Percentiles rank a stretch among this genome's conserved stretches.
Conservation (phyloP, 2,113 vertebrate genomes). For the Apaloderma vittatum region DNA sequence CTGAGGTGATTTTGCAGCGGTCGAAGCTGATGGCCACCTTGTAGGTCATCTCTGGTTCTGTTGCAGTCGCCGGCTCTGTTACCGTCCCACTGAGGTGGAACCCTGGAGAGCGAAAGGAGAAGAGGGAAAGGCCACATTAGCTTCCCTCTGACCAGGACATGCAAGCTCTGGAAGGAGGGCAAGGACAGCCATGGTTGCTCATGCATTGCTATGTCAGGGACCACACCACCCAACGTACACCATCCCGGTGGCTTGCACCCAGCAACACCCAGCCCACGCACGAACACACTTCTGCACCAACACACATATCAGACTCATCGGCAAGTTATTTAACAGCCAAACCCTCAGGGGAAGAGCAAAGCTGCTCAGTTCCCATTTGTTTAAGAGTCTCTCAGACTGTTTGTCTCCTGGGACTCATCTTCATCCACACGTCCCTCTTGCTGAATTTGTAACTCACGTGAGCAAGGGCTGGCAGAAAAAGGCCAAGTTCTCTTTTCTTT, state of each 20-base stretch:
- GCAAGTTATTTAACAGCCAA: slow-evolving; percentile 43
- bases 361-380: slow-evolving; percentile 26
- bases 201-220: background rate
- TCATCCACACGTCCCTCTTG: slow-evolving; percentile 18
- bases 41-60: slow-evolving; percentile 93
- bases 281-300: background rate
- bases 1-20: slow-evolving; percentile 98
- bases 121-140: background rate
- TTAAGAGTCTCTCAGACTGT: slow-evolving; percentile 53
- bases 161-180: background rate
- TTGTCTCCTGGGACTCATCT: slow-evolving; percentile 53
- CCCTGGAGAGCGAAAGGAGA: slow-evolving; percentile 78
- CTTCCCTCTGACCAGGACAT: background rate
- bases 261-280: background rate
- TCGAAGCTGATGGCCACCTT: slow-evolving; percentile 99
- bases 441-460: slow-evolving; percentile 31
- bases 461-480: slow-evolving; percentile 13
- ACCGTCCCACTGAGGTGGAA: slow-evolving; percentile 98
- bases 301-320: background rate
- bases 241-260: background rate
- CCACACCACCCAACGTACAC: accelerated
- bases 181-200: background rate
- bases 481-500: slow-evolving; percentile 24
- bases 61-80: slow-evolving; percentile 87
- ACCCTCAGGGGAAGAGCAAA: slow-evolving; percentile 20